Conservation (phyloP, 2,797 vertebrate genomes). For the Austrolebias charrua region DNA sequence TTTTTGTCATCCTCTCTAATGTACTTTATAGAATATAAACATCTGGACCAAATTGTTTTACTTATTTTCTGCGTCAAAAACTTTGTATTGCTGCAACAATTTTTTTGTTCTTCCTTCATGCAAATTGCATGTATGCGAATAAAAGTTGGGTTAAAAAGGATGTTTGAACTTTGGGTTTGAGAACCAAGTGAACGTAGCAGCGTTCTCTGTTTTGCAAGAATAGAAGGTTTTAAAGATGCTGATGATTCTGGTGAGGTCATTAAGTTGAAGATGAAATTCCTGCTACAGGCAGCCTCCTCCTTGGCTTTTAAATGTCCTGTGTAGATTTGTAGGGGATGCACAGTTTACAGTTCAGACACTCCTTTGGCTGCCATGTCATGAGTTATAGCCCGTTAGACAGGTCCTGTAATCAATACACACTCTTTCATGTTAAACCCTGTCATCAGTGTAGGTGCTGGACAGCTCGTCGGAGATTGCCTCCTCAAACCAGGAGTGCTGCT, state of each 20-base stretch:
- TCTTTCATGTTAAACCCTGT: constrained; percentile 59
- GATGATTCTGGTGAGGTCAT: constrained; percentile 48
- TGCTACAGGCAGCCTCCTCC: constrained; percentile 56
- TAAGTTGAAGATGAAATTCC: constrained; percentile 55
- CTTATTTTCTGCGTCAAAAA: constrained; percentile 22
- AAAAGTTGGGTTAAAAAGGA: neutral
- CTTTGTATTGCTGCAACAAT: neutral
- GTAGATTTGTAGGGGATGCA: constrained; percentile 63
- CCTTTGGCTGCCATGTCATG: constrained; percentile 56
- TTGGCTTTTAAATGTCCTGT: constrained; percentile 47
- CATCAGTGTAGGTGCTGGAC: constrained; percentile 68
- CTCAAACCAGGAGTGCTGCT: constrained; percentile 62
- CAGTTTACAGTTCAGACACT: constrained; percentile 72
- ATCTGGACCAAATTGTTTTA: neutral
- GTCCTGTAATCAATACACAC: constrained; percentile 81
- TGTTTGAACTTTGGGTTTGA: neutral
- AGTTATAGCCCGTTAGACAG: constrained; percentile 77
- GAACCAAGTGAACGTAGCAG: constrained; percentile 21
- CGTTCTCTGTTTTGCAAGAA: constrained; percentile 57
- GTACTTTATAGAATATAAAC: constrained; percentile 16
- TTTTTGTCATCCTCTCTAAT: constrained; percentile 29
- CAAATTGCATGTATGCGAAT: neutral
- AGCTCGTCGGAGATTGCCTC: constrained; percentile 55
- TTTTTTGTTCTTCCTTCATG: neutral
- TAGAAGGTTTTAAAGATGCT: constrained; percentile 53